Percentiles rank a stretch among this genome's conserved stretches.
phyloP scores from a whole-genome alignment of 2,888 invertebrate genomes.

The Petrolisthes manimaculis region DNA sequence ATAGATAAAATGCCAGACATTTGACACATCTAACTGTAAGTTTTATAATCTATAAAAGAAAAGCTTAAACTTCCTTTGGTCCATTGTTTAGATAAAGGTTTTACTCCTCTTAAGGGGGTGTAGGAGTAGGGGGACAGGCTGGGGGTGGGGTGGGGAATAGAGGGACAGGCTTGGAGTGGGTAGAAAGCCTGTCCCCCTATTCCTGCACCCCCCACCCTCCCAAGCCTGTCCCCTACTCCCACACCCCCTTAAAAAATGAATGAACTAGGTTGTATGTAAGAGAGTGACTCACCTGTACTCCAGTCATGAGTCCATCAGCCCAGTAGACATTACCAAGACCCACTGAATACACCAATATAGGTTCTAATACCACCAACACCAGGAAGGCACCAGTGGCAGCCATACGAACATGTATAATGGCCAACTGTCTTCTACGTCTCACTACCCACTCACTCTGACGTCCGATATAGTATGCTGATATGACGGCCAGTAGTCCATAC shows the following conservation, averaged over 20 bases:
- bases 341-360: conserved; percentile 37
- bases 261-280: neutral
- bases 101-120: too few species aligned
- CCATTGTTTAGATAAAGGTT: neutral
- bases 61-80: neutral
- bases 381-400: conserved; percentile 26
- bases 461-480: conserved; percentile 87
- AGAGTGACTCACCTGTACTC: conserved; percentile 49
- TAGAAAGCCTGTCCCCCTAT: too few species aligned
- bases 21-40: too few species aligned
- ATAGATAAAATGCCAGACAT: too few species aligned
- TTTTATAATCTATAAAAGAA: too few species aligned
- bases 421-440: conserved; percentile 77
- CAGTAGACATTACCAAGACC: conserved; percentile 52
- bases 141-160: too few species aligned
- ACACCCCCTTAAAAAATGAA: too few species aligned
- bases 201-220: too few species aligned
- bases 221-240: too few species aligned
- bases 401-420: conserved; percentile 77
- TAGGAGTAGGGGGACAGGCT: too few species aligned
- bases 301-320: conserved; percentile 55
- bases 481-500: conserved; percentile 79
- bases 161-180: too few species aligned
- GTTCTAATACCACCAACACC: conserved; percentile 40
- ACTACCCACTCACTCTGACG: conserved; percentile 76